Conservation (phyloP, 2,888 invertebrate genomes). For the Clitarchus hookeri region DNA sequence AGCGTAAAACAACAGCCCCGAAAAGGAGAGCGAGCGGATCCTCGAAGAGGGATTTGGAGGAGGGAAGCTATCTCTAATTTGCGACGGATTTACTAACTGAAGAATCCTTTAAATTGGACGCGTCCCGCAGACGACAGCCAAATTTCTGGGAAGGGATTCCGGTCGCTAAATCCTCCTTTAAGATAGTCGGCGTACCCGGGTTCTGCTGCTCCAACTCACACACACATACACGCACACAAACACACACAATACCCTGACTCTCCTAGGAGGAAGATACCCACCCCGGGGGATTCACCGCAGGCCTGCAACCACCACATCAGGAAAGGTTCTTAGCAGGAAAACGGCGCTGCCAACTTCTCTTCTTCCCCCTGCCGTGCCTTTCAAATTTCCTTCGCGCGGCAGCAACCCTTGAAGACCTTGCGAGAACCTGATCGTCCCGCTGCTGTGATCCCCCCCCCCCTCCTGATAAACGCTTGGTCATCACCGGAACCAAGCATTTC, state of each 20-base stretch:
- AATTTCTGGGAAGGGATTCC: constrained; percentile 17
- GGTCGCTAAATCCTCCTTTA: constrained; percentile 24
- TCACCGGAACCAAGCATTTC: not conserved
- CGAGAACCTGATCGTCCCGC: too few relatives aligned
- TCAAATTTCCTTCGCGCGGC: too few relatives aligned
- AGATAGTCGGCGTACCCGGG: not conserved
- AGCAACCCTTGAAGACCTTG: too few relatives aligned
- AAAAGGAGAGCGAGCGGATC: not conserved
- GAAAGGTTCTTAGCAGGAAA: not conserved
- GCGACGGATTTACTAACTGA: constrained; percentile 60
- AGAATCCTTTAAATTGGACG: constrained; percentile 62
- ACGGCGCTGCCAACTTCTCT: not conserved
- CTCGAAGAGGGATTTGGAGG: constrained; percentile 32
- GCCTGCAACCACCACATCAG: not conserved
- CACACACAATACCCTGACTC: not conserved
- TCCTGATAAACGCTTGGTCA: not conserved
- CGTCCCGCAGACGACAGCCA: constrained; percentile 38
- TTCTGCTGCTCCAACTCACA: not conserved
- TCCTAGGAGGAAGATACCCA: not conserved
- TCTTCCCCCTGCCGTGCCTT: not conserved
- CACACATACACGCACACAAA: constrained; percentile 23
- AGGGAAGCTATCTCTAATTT: constrained; percentile 62
- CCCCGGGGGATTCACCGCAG: not conserved
- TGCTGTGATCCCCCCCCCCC: too few relatives aligned
- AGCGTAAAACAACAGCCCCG: not conserved